Base-by-base conservation (phyloP, 2,888 invertebrate species). In the Lamproptera curius region DNA sequence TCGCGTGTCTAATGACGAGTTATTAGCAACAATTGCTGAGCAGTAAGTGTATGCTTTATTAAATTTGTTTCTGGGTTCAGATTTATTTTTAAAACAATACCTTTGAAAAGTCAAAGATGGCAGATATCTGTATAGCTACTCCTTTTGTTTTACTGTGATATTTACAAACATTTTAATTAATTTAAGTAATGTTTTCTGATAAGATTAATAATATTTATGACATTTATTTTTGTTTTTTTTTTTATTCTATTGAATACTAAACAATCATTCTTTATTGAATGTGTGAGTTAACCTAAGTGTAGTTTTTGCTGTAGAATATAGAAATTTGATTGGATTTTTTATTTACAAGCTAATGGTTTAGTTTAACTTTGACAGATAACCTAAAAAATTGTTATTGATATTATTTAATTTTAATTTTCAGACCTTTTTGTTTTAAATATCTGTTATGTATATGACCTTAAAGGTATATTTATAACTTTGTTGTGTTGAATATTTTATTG, bases 1-100 rank as follows among this genome's bases (percentile, higher is more conserved):
- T 62, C 91, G 97, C 78, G 97, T 95, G 65, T 94, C 95, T 47
- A 97, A 96, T 84, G 97, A 97, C 86, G 97, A 97, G 76, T 91
- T 94, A 76, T 88, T 97, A 61, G 92, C 93, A 59, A 94, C 95
- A 48, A 95, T 97, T 76, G 96, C 97, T 62, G 94, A 96, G 73
- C 93, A 93, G 97, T 97, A 90, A 91, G 92, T 88, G 1, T 58
- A 45, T 62, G 56, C 64, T 70, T 64, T 63, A 42, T 65, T 57
- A 66, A 62, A 65, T 59, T 51, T 62, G 45, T 61, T 53, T 58
- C 55, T 55, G 59, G 61, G 66, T 68, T 61, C 64, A 68, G 69
- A 72, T 77, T 81, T 77, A 82, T 78, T 80, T 80, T 75, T 79
- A 80, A 72, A 76, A 42, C 75, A 65, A 62, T 70, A 57, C 62